Evolutionary conservation across 2,797 vertebrate species (phyloP), one percentile per base, ranked within the genome.

Genomic region (Myotis planiceps): DNA sequence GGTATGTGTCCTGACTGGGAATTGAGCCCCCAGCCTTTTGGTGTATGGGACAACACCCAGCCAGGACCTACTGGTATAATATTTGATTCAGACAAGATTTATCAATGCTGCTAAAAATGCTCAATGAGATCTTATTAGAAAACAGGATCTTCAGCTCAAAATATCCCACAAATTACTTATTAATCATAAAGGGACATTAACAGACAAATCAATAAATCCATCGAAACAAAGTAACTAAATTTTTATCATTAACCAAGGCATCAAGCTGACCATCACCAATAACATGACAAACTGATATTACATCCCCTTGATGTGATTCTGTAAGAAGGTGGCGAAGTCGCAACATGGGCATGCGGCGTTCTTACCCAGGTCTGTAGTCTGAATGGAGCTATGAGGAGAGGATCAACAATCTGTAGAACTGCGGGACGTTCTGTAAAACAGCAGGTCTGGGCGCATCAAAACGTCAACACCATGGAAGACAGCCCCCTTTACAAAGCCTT

Each of bases 171-270:
- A 49, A 53, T 86, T 68, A 89, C n/a, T 71, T 49, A 92, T 66
- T 69, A 39, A 95, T 85, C 65, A 94, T 19, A 88, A 96, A 96
- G 32, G 7, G 16, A 60, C 69, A 92, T 78, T 88, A 93, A 72
- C n/a, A 37, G 34, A 95, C 23, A 82, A 65, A 78, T 49, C 63
- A 78, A 6, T 58, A 83, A 84, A 55, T 60, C 34, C n/a, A 85
- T 34, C 9, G 42, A 55, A 51, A 88, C 12, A 15, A 88, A 93
- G 25, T 58, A 32, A 83, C 60, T 86, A 60, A 79, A 74, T 2
- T 32, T 45, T 2, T 18, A 74, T 53, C 3, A 1, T 60, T 79
- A 92, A 75, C 23, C 39, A 65, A 37, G 32, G 29, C 5, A 80
- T 81, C 69, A 94, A 92, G 79, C 27, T 29, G 60, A 68, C 42